Evolutionary conservation across 92 coral and sea anemone genomes (phyloP).

Genomic region (Muricea muricata): DNA sequence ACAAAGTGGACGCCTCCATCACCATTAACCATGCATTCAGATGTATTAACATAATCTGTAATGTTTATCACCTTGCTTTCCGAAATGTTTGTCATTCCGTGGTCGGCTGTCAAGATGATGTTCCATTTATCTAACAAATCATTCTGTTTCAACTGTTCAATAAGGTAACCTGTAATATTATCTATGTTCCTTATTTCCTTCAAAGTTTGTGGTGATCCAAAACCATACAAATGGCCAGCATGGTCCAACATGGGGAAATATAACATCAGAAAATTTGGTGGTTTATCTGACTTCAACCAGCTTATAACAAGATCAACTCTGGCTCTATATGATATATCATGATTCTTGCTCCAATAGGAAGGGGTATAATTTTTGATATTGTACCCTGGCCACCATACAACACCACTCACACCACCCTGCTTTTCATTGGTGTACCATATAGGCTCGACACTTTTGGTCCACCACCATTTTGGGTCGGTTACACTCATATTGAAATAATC

Average conservation of each 20-base stretch:
- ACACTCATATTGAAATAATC: conserved; percentile 66
- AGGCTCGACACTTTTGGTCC: conserved; percentile 76
- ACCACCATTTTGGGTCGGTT: conserved; percentile 89
- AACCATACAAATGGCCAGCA: conserved; percentile 74
- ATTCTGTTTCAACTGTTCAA: conserved; percentile 52
- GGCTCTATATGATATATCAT: conserved; percentile 66
- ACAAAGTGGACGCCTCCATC: neutral
- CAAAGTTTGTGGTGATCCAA: conserved; percentile 54
- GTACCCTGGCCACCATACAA: conserved; percentile 87
- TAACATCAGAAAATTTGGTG: conserved; percentile 82
- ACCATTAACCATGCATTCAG: conserved; percentile 65
- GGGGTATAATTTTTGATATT: conserved; percentile 71
- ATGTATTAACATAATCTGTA: conserved; percentile 68
- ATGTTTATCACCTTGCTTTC: conserved; percentile 59
- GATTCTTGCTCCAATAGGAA: conserved; percentile 59
- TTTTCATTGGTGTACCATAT: conserved; percentile 88
- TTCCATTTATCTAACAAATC: conserved; percentile 67
- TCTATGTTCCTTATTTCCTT: conserved; percentile 66
- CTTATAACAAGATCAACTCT: conserved; percentile 65
- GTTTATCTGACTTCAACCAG: conserved; percentile 76
- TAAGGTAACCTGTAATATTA: conserved; percentile 65
- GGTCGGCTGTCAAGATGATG: conserved; percentile 81
- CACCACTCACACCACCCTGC: conserved; percentile 82
- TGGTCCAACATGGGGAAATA: conserved; percentile 87
- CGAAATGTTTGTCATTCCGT: conserved; percentile 82